These are phyloP conservation scores for Aspidiotus rigidus DNA, from an alignment of 2,888 invertebrate genomes.

Conservation along the genomic window DNA sequence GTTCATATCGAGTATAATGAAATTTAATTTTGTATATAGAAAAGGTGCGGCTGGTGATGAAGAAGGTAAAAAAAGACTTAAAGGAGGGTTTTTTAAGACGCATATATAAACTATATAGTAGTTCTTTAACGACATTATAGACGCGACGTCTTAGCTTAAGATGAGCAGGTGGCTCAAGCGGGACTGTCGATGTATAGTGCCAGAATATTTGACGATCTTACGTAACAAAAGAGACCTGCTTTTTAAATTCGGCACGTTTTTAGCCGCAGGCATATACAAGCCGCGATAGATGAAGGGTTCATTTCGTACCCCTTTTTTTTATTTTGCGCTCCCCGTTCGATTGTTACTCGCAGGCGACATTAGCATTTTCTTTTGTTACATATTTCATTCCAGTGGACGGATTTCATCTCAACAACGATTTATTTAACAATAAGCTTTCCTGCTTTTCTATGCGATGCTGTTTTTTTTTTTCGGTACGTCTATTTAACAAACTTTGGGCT, in stretches of 20 bases:
- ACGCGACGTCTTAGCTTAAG: slow-evolving; percentile 11
- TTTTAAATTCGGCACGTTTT: slow-evolving; percentile 34
- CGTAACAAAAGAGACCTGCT: slow-evolving; percentile 30
- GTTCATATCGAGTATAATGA: slow-evolving; percentile 13
- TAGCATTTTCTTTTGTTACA: slow-evolving; percentile 31
- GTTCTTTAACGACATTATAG: slow-evolving; percentile 26
- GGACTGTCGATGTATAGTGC: background rate
- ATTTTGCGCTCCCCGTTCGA: slow-evolving; percentile 7
- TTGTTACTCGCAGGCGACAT: slow-evolving; percentile 27
- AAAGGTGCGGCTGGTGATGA: slow-evolving; percentile 8
- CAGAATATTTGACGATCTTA: slow-evolving; percentile 6
- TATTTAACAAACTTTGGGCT: slow-evolving; percentile 32
- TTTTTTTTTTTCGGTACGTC: slow-evolving; percentile 14
- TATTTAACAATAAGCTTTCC: slow-evolving; percentile 33
- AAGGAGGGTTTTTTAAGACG: slow-evolving; percentile 14
- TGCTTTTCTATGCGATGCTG: slow-evolving; percentile 8
- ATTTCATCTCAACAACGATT: slow-evolving; percentile 31
- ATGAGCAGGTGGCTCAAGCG: slow-evolving; percentile 21
- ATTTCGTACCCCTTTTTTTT: slow-evolving; percentile 31
- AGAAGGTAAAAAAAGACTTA: slow-evolving; percentile 6
- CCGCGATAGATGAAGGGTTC: slow-evolving; percentile 23
- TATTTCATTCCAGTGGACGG: slow-evolving; percentile 32
- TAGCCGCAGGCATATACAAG: slow-evolving; percentile 28
- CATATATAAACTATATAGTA: slow-evolving; percentile 7
- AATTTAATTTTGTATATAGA: slow-evolving; percentile 28